Percentiles rank a stretch among this genome's conserved stretches.
phyloP scores from a whole-genome alignment of 2,888 invertebrate genomes.

The Hoplodrina blanda region DNA sequence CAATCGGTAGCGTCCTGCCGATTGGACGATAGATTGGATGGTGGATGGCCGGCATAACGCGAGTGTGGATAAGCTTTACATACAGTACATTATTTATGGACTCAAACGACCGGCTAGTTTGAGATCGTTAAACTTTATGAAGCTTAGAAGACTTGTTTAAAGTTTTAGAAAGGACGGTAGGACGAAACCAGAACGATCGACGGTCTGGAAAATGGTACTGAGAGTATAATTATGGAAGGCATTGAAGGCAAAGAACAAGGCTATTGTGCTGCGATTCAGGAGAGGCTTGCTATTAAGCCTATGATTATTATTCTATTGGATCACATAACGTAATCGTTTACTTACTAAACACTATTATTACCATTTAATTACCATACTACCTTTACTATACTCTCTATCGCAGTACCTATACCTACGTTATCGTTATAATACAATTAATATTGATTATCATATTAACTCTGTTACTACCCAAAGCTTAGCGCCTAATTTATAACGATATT shows the following conservation, averaged over 20 bases:
- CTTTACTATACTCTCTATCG: constrained; percentile 6
- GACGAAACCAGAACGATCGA: background rate
- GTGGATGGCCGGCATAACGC: no score
- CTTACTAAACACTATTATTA: background rate
- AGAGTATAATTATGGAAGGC: background rate
- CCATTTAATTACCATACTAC: background rate
- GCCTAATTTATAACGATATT: background rate
- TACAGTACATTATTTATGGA: constrained; percentile 14
- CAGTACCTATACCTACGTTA: background rate
- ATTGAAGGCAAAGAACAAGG: no score
- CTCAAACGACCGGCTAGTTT: constrained; percentile 6
- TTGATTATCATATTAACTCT: constrained; percentile 1
- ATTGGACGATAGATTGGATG: no score
- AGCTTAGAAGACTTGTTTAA: constrained; percentile 10
- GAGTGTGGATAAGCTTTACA: no score
- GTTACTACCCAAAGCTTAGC: background rate
- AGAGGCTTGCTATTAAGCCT: background rate
- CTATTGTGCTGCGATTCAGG: background rate
- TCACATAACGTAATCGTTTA: background rate
- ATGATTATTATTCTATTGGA: background rate
- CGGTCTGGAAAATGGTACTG: background rate
- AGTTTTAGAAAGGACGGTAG: constrained; percentile 21
- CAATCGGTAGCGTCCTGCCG: no score
- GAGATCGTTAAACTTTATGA: constrained; percentile 18
- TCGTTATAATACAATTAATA: constrained; percentile 13